A percentile compares a stretch with the other conserved stretches of the same genome.
phyloP scores from a whole-genome alignment of 2,888 invertebrate species.

The Synergus gifuensis region DNA sequence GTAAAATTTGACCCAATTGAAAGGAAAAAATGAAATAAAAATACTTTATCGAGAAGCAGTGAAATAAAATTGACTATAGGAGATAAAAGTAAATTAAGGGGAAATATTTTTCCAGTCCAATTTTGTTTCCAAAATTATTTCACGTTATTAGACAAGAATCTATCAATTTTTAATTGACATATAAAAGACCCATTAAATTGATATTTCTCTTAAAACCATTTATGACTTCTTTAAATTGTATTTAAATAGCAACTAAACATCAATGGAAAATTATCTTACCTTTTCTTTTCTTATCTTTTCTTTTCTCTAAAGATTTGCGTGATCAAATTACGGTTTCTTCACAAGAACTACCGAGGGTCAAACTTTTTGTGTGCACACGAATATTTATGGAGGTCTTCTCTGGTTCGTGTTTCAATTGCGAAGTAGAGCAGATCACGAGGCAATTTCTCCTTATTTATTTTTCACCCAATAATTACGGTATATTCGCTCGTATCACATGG shows the following conservation, averaged over 20 bases:
- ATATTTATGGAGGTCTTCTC: constrained; percentile 11
- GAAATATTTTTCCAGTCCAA: no score
- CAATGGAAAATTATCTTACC: background rate
- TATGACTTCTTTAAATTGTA: background rate
- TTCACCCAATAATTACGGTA: background rate
- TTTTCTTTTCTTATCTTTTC: background rate
- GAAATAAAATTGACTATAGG: no score
- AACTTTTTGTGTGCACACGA: constrained; percentile 6
- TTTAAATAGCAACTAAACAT: background rate
- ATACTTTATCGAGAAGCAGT: no score
- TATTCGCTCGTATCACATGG: background rate
- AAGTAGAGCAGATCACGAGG: constrained; percentile 17
- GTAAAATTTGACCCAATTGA: no score
- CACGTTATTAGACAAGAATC: no score
- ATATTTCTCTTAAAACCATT: no score
- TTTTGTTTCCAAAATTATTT: no score
- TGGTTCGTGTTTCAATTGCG: background rate
- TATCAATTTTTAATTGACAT: no score
- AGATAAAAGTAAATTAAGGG: no score
- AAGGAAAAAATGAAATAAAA: background rate
- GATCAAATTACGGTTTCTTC: background rate
- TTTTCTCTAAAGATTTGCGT: background rate
- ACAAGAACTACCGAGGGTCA: background rate
- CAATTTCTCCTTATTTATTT: constrained; percentile 18
- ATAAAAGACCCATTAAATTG: no score